Evolutionary conservation across 2,113 vertebrate genomes (phyloP), one percentile per base, ranked within the genome.

Genomic region (Nibea albiflora): DNA sequence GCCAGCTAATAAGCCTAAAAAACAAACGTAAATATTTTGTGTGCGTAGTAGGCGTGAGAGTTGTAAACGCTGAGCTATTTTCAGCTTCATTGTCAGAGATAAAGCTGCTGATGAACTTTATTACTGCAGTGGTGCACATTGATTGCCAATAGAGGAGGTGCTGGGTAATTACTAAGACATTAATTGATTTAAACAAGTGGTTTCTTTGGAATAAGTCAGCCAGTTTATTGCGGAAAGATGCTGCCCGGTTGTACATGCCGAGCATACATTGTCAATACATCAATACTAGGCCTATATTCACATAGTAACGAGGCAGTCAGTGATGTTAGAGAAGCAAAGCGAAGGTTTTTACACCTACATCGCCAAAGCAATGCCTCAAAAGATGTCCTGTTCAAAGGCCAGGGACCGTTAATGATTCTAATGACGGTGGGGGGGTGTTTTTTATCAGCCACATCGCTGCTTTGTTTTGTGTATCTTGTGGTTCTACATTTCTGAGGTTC

Each of bases 391-490:
- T 73, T 76, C 50, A 69, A 76, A 76, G 70, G 62, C 65, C 28
- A 28, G 57, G 11, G 53, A 56, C 57, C 69, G 17, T 52, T 56
- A 73, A 54, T 71, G 26, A 60, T 68, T 35, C 31, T 31, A 64
- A 2, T 44, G 10, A 54, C n/a, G 67, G 39, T 58, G 22, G 26
- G 58, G 58, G 76, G 26, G 6, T 20, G 42, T 35, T 74, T 78
- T 9, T 80, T 39, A 64, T 78, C 50, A 35, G 62, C 12, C 3
- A 16, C 26, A 22, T 22, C 46, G 11, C 53, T 28, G 28, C 22
- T 79, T 62, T 64, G 64, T 80, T 76, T 53, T 74, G 16, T 78
- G 56, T 61, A 52, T 62, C 28, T 17, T 1, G 44, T 72, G 20
- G 39, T 24, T 76, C 24, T 47, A 54, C 35, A 20, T 65, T 72